Conservation (phyloP, 2,113 vertebrate genomes). For the Alectura lathami region DNA sequence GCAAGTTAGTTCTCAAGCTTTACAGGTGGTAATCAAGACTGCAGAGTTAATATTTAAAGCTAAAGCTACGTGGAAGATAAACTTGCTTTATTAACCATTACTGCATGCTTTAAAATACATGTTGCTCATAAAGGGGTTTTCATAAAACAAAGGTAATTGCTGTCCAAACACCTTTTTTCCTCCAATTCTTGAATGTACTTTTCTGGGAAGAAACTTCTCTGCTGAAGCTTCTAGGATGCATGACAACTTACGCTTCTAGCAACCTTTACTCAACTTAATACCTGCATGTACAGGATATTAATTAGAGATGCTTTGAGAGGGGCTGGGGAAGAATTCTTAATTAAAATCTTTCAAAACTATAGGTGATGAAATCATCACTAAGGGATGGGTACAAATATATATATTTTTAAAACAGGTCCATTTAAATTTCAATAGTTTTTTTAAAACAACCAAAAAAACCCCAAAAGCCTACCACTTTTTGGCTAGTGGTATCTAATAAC, state of each 20-base stretch:
- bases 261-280: not conserved
- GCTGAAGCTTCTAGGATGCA: slow-evolving; percentile 29
- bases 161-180: not conserved
- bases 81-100: slow-evolving; percentile 70
- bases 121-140: slow-evolving; percentile 25
- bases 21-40: not conserved
- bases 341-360: not conserved
- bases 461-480: not conserved
- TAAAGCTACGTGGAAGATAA: not conserved
- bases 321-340: not conserved
- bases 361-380: not conserved
- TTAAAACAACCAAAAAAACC: not conserved
- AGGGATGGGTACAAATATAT: not conserved
- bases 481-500: not conserved
- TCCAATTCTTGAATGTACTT: not conserved
- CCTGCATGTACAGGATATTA: not conserved
- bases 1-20: not conserved
- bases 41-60: slow-evolving; percentile 40
- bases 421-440: not conserved
- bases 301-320: not conserved
- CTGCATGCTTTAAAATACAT: slow-evolving; percentile 68
- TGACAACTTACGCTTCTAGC: not conserved
- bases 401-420: not conserved
- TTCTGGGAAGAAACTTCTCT: slow-evolving; percentile 33
- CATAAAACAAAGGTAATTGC: not conserved